Conservation (phyloP, 92 coral and sea anemone species). For the Chrysogorgia sp. region DNA sequence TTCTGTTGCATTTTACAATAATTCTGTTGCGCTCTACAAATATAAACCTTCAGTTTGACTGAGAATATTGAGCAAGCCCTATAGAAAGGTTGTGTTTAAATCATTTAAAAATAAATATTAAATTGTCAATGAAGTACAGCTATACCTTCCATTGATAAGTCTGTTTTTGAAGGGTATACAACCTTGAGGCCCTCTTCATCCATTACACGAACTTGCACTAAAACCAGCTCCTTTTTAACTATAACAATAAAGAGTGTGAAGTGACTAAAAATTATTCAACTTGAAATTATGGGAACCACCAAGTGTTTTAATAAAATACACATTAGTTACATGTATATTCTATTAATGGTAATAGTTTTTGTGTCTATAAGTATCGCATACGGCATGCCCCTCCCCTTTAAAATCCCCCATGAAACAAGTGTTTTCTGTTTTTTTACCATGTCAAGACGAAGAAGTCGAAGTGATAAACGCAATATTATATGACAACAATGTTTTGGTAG, state of each 20-base stretch:
- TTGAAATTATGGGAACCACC: not conserved
- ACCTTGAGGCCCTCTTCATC: constrained; percentile 79
- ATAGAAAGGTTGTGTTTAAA: not conserved
- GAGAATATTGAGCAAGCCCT: no score
- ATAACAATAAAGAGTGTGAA: not conserved
- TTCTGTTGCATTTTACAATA: no score
- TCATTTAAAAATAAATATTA: not conserved
- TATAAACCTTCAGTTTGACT: no score
- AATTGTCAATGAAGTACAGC: constrained; percentile 30
- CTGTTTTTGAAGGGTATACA: constrained; percentile 92
- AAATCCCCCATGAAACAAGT: no score
- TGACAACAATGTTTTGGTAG: no score
- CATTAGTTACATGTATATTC: not conserved
- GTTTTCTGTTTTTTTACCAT: no score
- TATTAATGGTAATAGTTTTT: not conserved
- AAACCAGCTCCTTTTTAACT: constrained; percentile 58
- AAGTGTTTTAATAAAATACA: not conserved
- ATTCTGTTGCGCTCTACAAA: no score
- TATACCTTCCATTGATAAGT: constrained; percentile 67
- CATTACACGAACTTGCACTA: constrained; percentile 85
- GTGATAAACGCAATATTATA: no score
- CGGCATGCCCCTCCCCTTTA: no score
- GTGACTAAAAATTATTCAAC: not conserved
- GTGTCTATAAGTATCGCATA: no score
- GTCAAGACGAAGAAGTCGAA: no score